Conservation (phyloP, 2,888 invertebrate genomes). For the Ormyrus labotus region DNA sequence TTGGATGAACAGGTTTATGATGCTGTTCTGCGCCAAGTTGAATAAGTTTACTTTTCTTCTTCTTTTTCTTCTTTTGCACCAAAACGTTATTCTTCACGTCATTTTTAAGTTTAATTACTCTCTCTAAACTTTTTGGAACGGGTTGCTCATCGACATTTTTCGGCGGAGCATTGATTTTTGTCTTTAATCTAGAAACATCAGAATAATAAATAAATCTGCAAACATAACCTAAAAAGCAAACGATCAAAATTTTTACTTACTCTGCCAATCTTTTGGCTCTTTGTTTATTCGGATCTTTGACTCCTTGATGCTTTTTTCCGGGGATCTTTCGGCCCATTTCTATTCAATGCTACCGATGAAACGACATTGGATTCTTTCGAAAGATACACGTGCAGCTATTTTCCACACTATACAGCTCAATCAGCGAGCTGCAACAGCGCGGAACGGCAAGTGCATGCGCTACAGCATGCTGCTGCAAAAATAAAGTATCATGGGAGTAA, state of each 20-base stretch:
- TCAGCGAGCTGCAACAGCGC: background rate
- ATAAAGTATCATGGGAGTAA: constrained; percentile 5
- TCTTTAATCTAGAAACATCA: constrained; percentile 79
- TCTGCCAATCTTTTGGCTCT: constrained; percentile 80
- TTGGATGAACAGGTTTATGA: constrained; percentile 57
- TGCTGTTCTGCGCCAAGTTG: constrained; percentile 50
- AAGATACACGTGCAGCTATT: constrained; percentile 25
- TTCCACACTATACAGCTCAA: constrained; percentile 10
- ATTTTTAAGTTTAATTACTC: constrained; percentile 80
- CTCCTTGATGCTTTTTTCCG: constrained; percentile 86
- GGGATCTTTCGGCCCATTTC: constrained; percentile 88
- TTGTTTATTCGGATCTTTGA: constrained; percentile 87
- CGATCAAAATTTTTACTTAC: constrained; percentile 75
- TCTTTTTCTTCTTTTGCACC: constrained; percentile 69
- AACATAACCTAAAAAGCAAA: constrained; percentile 51
- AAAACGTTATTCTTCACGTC: constrained; percentile 74
- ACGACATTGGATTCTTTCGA: constrained; percentile 45
- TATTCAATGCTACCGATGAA: constrained; percentile 37
- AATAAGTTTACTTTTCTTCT: constrained; percentile 61
- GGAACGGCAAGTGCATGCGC: background rate
- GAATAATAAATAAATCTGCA: constrained; percentile 8
- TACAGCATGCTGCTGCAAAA: background rate
- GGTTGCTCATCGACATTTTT: constrained; percentile 83
- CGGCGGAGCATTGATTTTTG: constrained; percentile 87
- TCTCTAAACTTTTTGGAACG: constrained; percentile 83